These are phyloP conservation scores for Apotomis capreana DNA, from an alignment of 2,888 invertebrate species.

Conservation along the genomic window DNA sequence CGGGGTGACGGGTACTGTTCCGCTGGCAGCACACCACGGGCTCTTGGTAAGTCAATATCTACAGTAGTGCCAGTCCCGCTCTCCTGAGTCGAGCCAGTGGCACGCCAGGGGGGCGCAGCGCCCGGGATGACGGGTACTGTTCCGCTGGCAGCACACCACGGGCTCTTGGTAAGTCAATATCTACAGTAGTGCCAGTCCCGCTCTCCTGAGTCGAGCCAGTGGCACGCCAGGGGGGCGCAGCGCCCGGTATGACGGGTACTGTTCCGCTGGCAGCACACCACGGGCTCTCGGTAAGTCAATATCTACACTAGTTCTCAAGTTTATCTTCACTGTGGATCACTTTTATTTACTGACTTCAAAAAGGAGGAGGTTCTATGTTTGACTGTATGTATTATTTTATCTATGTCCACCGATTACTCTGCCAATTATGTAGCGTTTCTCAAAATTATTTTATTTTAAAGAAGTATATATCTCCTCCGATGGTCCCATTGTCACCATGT, in stretches of 20 bases:
- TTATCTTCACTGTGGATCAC: too few relatives aligned
- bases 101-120: slow-evolving; percentile 75
- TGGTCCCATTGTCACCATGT: too few relatives aligned
- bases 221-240: background rate
- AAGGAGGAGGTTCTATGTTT: too few relatives aligned
- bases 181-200: too few relatives aligned
- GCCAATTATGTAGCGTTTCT: too few relatives aligned
- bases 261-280: background rate
- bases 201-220: too few relatives aligned
- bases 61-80: slow-evolving; percentile 75
- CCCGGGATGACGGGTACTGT: slow-evolving; percentile 86
- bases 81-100: slow-evolving; percentile 66
- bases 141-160: slow-evolving; percentile 86
- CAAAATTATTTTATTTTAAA: too few relatives aligned
- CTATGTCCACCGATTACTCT: too few relatives aligned
- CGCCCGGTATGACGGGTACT: background rate
- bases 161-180: slow-evolving; percentile 56
- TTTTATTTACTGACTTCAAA: too few relatives aligned
- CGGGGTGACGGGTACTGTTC: slow-evolving; percentile 87
- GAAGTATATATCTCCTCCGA: too few relatives aligned
- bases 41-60: slow-evolving; percentile 53
- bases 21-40: slow-evolving; percentile 86
- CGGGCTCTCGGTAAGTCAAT: background rate
- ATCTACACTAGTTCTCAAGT: too few relatives aligned
- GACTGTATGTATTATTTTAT: too few relatives aligned